A percentile compares a stretch with the other conserved stretches of the same genome.
Conservation (phyloP, 2,113 vertebrate species). For the Ammodytes marinus region DNA sequence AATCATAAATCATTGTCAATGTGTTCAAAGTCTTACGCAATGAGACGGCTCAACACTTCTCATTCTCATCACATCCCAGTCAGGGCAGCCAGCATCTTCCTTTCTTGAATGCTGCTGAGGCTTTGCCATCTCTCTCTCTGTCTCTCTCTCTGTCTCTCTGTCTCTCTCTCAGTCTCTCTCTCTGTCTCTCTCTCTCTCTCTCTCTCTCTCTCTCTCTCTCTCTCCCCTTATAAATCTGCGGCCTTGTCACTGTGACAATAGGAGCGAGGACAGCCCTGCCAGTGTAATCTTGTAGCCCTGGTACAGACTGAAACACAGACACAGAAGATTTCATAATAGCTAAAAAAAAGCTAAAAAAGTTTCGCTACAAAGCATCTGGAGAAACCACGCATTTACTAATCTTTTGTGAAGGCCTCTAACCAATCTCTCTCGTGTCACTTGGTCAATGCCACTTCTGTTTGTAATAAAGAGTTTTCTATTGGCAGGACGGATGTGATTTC, state of each 20-base stretch:
- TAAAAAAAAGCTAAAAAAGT: neutral
- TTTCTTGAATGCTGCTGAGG: conserved; percentile 37
- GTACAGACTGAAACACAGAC: conserved; percentile 30
- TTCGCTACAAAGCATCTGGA: neutral
- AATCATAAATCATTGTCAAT: neutral
- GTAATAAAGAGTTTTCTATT: neutral
- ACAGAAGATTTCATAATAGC: neutral
- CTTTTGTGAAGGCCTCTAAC: conserved; percentile 13
- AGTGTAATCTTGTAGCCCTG: conserved; percentile 31
- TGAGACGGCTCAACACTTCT: conserved; percentile 1
- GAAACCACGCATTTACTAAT: conserved; percentile 17
- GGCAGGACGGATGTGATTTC: neutral
- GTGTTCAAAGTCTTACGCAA: conserved; percentile 28
- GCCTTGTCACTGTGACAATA: conserved; percentile 62
- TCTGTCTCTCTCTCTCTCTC: too few relatives aligned
- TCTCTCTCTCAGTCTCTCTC: too few relatives aligned
- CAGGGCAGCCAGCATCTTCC: conserved; percentile 29
- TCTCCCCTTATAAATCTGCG: conserved; percentile 54
- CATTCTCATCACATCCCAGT: conserved; percentile 40
- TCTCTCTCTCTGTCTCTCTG: too few relatives aligned
- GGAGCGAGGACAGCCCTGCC: conserved; percentile 35
- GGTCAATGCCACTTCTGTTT: neutral
- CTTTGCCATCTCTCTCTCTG: conserved; percentile 22
- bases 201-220: too few relatives aligned
- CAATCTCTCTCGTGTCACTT: neutral